phyloP scores from a whole-genome alignment of 2,113 vertebrate genomes.

The Mystacornis crossleyi region DNA sequence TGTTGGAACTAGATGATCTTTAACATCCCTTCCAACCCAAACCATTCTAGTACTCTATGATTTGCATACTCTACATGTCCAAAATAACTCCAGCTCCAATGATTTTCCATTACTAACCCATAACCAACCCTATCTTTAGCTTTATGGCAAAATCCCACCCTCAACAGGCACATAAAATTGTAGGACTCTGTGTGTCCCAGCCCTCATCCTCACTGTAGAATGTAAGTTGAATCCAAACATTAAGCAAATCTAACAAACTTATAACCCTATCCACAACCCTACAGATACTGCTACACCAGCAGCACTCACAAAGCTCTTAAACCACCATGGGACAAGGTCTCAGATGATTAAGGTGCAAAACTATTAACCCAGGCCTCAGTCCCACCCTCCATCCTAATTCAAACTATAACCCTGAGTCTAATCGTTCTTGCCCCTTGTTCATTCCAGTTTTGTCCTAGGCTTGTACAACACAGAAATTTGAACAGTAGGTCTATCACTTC shows the following conservation, averaged over 20 bases:
- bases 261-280: background rate
- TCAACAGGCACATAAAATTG: background rate
- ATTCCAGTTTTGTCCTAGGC: background rate
- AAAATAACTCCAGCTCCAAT: background rate
- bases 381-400: background rate
- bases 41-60: background rate
- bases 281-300: background rate
- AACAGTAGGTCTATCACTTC: background rate
- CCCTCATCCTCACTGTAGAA: background rate
- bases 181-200: background rate
- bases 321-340: background rate
- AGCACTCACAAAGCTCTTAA: background rate
- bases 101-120: background rate
- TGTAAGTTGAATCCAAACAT: background rate
- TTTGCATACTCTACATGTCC: background rate
- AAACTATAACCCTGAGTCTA: background rate
- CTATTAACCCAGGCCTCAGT: background rate
- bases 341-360: background rate
- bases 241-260: background rate
- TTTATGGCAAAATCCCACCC: background rate
- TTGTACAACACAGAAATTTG: background rate
- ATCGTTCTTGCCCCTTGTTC: background rate
- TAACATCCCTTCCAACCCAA: background rate
- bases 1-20: background rate
- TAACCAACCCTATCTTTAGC: background rate